These are phyloP conservation scores for Clarias pachynema DNA, from an alignment of 2,797 vertebrate species.

Conservation along the genomic window DNA sequence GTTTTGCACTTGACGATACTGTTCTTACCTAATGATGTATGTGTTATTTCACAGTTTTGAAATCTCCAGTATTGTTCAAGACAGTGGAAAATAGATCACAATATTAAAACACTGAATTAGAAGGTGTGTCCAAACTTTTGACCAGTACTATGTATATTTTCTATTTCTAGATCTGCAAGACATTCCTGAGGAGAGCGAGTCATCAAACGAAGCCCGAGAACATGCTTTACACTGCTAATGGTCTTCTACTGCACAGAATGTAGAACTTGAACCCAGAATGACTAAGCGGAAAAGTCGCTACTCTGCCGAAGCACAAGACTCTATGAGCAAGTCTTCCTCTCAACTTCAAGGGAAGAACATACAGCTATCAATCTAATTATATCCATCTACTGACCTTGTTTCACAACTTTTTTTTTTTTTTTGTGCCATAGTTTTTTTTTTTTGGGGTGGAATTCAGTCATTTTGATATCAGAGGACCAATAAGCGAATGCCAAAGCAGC, in stretches of 20 bases:
- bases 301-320: slow-evolving; percentile 27
- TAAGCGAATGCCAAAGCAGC: slow-evolving; percentile 55
- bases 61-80: too few species aligned
- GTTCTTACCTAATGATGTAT: too few species aligned
- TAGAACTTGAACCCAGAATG: slow-evolving; percentile 37
- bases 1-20: too few species aligned
- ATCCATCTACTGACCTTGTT: slow-evolving; percentile 56
- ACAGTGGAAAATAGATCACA: too few species aligned
- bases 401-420: slow-evolving; percentile 12
- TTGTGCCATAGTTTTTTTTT: slow-evolving; percentile 23
- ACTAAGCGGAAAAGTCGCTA: slow-evolving; percentile 7
- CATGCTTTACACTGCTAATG: slow-evolving; percentile 56
- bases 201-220: slow-evolving; percentile 64
- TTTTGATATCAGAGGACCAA: slow-evolving; percentile 49
- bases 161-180: slow-evolving; percentile 83
- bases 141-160: slow-evolving; percentile 35
- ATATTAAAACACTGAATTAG: too few species aligned
- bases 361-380: slow-evolving; percentile 50
- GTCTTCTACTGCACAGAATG: slow-evolving; percentile 9
- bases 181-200: slow-evolving; percentile 84
- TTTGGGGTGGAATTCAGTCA: slow-evolving; percentile 33
- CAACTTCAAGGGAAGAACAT: slow-evolving; percentile 39
- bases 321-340: slow-evolving; percentile 47
- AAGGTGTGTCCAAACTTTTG: not conserved
- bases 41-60: too few species aligned